Conservation (phyloP, 2,797 vertebrate species). For the Oryzias dopingdopingensis region DNA sequence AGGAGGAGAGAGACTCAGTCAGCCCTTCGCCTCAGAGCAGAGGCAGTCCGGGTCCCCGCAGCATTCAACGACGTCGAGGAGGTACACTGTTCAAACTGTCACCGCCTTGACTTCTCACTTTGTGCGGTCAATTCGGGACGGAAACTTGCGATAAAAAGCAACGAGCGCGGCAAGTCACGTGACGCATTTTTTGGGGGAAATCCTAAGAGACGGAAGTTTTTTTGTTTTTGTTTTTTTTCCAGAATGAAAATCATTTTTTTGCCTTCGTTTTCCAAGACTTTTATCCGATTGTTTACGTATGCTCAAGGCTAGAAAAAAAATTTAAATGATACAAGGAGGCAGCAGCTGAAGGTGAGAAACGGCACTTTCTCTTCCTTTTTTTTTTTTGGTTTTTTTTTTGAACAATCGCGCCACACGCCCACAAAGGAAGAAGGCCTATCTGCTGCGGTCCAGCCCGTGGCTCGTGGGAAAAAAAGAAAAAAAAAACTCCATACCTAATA, state of each 20-base stretch:
- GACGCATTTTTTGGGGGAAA: constrained; percentile 60
- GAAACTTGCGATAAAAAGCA: constrained; percentile 55
- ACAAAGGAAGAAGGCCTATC: constrained; percentile 29
- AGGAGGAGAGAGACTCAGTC: constrained; percentile 72
- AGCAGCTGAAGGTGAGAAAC: constrained; percentile 47
- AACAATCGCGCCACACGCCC: constrained; percentile 49
- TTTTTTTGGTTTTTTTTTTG: constrained; percentile 27
- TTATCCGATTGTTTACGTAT: constrained; percentile 16
- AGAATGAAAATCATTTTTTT: constrained; percentile 5
- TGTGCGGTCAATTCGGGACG: constrained; percentile 64
- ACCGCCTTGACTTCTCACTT: constrained; percentile 65
- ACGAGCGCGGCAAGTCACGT: constrained; percentile 46
- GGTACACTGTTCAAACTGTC: constrained; percentile 69
- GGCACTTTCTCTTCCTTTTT: not conserved
- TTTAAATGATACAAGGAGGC: constrained; percentile 33
- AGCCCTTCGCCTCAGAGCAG: constrained; percentile 82
- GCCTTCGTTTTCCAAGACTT: constrained; percentile 59
- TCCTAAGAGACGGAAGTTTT: constrained; percentile 63
- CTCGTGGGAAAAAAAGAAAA: constrained; percentile 47
- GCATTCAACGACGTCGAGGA: constrained; percentile 78
- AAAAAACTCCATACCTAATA: constrained; percentile 52
- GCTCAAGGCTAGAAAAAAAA: constrained; percentile 32
- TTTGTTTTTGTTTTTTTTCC: constrained; percentile 39
- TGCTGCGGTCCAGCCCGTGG: constrained; percentile 52
- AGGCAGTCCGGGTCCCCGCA: constrained; percentile 82